Evolutionary conservation across 2,113 vertebrate genomes (phyloP).

Genomic region (Corythaeola cristata): DNA sequence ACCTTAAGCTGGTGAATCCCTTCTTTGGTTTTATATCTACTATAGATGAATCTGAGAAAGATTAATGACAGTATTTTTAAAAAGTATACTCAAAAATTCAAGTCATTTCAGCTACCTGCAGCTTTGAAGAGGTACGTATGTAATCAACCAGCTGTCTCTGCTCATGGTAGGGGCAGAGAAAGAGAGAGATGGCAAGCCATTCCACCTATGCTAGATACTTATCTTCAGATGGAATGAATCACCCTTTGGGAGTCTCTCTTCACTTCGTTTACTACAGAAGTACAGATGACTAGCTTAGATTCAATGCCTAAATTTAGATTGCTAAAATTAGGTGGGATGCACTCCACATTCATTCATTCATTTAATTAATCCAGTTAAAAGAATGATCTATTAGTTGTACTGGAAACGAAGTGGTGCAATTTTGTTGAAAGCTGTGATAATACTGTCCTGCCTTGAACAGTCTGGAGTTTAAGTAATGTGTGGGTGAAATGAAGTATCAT

Average conservation of each 20-base stretch:
- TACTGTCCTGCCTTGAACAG: constrained; percentile 30
- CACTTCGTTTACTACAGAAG: neutral
- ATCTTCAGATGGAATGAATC: neutral
- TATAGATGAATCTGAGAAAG: neutral
- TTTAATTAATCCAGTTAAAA: constrained; percentile 9
- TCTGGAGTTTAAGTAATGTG: neutral
- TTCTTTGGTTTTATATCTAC: neutral
- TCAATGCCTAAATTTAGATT: neutral
- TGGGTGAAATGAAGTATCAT: constrained; percentile 33
- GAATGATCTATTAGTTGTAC: neutral
- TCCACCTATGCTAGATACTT: neutral
- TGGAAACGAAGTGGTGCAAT: neutral
- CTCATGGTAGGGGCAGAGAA: neutral
- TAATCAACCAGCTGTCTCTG: neutral
- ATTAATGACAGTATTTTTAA: neutral
- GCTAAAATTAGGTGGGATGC: constrained; percentile 10
- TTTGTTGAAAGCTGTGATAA: constrained; percentile 24
- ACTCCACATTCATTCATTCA: neutral
- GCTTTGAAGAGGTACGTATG: neutral
- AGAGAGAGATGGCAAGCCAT: neutral
- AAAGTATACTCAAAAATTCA: neutral
- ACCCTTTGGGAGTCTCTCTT: neutral
- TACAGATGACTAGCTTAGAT: neutral
- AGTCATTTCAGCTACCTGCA: neutral
- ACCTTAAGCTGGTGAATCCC: neutral